These are phyloP conservation scores for Cervus canadensis DNA, from an alignment of 2,113 vertebrate species.

Conservation along the genomic window DNA sequence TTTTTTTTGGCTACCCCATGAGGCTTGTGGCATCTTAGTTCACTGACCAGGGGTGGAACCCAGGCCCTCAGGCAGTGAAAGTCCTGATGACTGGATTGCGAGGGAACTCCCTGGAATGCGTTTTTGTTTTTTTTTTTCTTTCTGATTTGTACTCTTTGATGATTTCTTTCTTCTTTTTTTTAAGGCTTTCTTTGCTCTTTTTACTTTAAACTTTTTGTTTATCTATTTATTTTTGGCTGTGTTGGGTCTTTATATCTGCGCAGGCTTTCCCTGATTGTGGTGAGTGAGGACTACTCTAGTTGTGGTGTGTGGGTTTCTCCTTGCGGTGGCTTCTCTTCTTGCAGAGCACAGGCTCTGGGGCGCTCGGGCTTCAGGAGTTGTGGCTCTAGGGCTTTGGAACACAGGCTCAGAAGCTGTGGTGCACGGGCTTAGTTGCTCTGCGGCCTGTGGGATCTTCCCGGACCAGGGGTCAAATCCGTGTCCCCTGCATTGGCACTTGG, in stretches of 20 bases:
- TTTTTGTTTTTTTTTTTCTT: neutral
- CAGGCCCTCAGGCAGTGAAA: neutral
- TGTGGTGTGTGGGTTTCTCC: neutral
- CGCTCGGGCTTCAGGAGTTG: neutral
- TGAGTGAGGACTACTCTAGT: rapidly evolving
- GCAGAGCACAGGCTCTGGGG: neutral
- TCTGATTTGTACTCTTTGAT: neutral
- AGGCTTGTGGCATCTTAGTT: neutral
- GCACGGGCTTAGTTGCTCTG: neutral
- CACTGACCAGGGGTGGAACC: neutral
- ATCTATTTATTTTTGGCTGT: neutral
- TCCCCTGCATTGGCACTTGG: neutral
- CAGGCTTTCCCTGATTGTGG: neutral
- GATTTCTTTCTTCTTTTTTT: neutral
- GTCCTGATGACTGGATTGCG: neutral
- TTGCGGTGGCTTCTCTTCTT: neutral
- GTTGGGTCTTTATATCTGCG: rapidly evolving
- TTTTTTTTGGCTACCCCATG: neutral
- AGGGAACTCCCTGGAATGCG: neutral
- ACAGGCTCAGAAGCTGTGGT: neutral
- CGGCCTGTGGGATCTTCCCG: neutral
- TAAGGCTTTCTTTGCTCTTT: neutral
- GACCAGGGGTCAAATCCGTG: neutral
- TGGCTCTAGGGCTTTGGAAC: neutral
- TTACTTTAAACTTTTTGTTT: neutral